These are phyloP conservation scores for Styela plicata DNA, from an alignment of 23 tunicate species.

Conservation along the genomic window DNA sequence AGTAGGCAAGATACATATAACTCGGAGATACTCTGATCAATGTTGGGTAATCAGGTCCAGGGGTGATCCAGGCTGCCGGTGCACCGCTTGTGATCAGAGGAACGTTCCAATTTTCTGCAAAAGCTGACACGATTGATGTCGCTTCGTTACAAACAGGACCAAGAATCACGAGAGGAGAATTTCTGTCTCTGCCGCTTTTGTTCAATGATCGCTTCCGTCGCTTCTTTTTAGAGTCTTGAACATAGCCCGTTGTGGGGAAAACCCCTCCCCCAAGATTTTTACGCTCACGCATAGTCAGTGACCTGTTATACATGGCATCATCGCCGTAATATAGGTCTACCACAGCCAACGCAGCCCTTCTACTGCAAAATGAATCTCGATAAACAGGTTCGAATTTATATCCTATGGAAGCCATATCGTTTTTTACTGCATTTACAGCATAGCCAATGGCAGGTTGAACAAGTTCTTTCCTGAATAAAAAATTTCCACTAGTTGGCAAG, in stretches of 20 bases:
- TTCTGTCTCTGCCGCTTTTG: neutral
- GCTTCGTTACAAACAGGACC: constrained; percentile 86
- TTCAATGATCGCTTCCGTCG: neutral
- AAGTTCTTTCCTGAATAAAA: constrained; percentile 49
- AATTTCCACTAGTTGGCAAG: constrained; percentile 45
- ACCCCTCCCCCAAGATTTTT: neutral
- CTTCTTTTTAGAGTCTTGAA: neutral
- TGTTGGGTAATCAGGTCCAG: constrained; percentile 42
- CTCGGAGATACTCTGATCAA: constrained; percentile 54
- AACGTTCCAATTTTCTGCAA: constrained; percentile 71
- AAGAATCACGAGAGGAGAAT: constrained; percentile 47
- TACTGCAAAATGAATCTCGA: constrained; percentile 58
- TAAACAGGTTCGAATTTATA: constrained; percentile 30
- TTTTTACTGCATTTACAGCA: constrained; percentile 39
- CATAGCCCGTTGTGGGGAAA: neutral
- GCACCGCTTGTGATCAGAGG: constrained; percentile 76
- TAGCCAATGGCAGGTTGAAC: constrained; percentile 64
- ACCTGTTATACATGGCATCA: neutral
- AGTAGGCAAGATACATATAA: constrained; percentile 47
- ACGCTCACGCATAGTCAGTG: neutral
- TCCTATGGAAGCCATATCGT: neutral
- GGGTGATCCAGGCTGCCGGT: constrained; percentile 41
- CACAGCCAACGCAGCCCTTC: constrained; percentile 36
- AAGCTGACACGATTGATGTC: constrained; percentile 41
- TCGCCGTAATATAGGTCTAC: constrained; percentile 53